Conservation (phyloP, 2,888 invertebrate species). For the Ennomos erosarius region DNA sequence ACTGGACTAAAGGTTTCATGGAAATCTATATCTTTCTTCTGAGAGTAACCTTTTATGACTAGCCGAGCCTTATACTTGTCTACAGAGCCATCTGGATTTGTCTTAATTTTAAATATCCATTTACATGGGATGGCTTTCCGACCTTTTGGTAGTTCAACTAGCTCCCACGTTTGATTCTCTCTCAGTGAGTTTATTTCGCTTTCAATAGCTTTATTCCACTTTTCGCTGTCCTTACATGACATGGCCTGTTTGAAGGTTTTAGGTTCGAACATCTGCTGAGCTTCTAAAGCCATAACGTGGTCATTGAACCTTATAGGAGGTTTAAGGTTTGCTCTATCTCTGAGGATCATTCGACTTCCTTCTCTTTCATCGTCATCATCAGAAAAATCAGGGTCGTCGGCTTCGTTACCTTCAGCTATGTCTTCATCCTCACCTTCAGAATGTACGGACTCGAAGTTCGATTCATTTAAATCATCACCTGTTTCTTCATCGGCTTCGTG, state of each 20-base stretch:
- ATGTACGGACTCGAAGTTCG: not conserved
- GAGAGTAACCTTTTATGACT: not conserved
- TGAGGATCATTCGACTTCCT: too few relatives aligned
- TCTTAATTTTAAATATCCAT: slow-evolving; percentile 44
- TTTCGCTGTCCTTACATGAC: not conserved
- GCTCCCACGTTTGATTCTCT: slow-evolving; percentile 1
- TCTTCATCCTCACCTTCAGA: not conserved
- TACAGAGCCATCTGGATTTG: not conserved
- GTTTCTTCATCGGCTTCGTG: not conserved
- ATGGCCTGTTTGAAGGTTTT: not conserved
- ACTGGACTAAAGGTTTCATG: not conserved
- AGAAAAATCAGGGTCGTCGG: too few relatives aligned
- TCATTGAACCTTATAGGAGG: too few relatives aligned
- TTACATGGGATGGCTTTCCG: slow-evolving; percentile 11
- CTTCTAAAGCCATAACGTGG: too few relatives aligned
- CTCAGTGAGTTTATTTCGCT: not conserved
- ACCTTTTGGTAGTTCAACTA: not conserved
- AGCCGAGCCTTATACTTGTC: not conserved
- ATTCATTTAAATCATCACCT: not conserved
- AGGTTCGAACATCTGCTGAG: not conserved
- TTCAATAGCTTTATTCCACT: not conserved
- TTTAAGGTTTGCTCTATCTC: too few relatives aligned
- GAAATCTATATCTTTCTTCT: slow-evolving; percentile 1
- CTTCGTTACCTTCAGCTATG: too few relatives aligned
- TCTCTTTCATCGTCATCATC: too few relatives aligned